phyloP scores from a whole-genome alignment of 2,888 invertebrate species.

The Lucinisca nassula region DNA sequence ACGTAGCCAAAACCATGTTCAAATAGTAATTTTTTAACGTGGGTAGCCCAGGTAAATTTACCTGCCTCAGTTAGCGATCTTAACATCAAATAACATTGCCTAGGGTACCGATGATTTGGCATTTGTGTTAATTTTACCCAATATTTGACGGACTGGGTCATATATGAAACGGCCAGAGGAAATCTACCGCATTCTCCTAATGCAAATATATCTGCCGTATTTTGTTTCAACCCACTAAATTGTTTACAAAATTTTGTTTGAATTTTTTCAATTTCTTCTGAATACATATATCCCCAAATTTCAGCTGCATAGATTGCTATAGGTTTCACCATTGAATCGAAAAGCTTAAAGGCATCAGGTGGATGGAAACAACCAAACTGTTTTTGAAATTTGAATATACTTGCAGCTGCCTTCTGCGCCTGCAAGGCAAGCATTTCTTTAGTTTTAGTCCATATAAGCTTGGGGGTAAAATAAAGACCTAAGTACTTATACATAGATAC shows the following conservation, averaged over 20 bases:
- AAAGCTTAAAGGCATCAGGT: background rate
- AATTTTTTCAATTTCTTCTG: background rate
- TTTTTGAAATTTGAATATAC: background rate
- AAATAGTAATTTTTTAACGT: too few species aligned
- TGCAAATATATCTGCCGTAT: background rate
- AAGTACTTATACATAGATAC: background rate
- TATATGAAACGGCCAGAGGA: too few species aligned
- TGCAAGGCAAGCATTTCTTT: background rate
- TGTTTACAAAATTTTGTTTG: background rate
- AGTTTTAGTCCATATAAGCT: background rate
- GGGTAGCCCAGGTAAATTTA: too few species aligned
- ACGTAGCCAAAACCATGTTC: too few species aligned
- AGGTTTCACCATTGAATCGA: background rate
- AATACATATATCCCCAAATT: background rate
- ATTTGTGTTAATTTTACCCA: too few species aligned
- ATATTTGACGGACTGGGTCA: too few species aligned
- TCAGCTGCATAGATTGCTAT: background rate
- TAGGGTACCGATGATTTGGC: too few species aligned
- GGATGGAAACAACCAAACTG: background rate
- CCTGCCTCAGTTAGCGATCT: too few species aligned
- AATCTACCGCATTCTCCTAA: background rate
- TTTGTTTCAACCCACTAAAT: background rate
- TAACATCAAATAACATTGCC: too few species aligned
- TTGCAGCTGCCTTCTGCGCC: background rate
- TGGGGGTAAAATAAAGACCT: background rate